Conservation (phyloP, 2,797 vertebrate genomes). For the Muscicapa comitata region DNA sequence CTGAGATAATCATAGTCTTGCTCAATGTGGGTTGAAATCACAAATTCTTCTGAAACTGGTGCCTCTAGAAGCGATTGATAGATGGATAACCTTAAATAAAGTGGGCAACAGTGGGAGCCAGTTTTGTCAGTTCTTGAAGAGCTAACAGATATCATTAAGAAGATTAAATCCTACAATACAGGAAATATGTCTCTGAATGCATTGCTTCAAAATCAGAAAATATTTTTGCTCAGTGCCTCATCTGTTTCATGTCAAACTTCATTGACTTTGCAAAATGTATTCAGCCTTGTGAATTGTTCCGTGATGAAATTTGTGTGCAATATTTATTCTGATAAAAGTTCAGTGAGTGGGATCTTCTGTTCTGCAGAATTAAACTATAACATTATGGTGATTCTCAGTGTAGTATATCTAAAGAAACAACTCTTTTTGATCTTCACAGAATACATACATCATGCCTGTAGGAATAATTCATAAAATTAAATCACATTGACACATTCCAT, state of each 20-base stretch:
- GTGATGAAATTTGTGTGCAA: not conserved
- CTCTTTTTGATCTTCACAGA: not conserved
- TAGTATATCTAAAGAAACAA: not conserved
- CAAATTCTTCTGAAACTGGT: not conserved
- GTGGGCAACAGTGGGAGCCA: not conserved
- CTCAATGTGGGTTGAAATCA: not conserved
- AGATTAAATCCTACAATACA: not conserved
- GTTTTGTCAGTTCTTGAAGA: not conserved
- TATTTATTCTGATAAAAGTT: not conserved
- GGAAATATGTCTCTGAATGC: not conserved
- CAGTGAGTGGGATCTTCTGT: not conserved
- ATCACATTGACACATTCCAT: constrained; percentile 53
- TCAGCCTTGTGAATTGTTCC: not conserved
- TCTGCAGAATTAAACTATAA: not conserved
- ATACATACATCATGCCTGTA: constrained; percentile 16
- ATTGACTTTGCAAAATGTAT: not conserved
- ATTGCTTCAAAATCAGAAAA: not conserved
- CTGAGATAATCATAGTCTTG: not conserved
- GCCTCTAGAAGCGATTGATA: not conserved
- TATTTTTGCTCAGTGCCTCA: not conserved
- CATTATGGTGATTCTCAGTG: not conserved
- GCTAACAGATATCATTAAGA: not conserved
- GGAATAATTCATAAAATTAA: constrained; percentile 56
- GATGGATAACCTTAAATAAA: not conserved
- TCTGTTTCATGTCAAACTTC: not conserved